Percentiles rank a stretch among this genome's conserved stretches.
phyloP scores from a whole-genome alignment of 2,113 vertebrate species.

The Microtus pennsylvanicus region DNA sequence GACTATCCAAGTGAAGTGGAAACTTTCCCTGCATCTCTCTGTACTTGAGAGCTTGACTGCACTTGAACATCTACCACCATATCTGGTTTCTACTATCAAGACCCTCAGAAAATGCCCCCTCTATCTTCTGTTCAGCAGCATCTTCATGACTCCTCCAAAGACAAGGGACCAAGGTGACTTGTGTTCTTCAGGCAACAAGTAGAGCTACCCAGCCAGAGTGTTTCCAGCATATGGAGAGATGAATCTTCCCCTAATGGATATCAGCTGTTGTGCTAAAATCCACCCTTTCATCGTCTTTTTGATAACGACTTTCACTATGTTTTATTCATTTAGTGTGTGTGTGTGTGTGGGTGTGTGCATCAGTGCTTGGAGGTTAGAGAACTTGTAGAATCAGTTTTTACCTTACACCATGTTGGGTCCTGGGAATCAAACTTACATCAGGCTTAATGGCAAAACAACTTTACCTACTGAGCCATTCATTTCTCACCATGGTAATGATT shows the following conservation, averaged over 20 bases:
- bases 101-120: background rate
- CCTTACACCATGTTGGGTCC: background rate
- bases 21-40: background rate
- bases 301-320: background rate
- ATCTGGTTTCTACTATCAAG: background rate
- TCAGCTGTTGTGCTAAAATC: background rate
- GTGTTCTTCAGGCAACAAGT: background rate
- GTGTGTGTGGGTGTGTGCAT: too few relatives aligned
- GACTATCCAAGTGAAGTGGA: background rate
- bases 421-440: background rate
- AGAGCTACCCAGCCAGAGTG: background rate
- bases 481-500: background rate
- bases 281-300: background rate
- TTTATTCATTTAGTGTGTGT: background rate
- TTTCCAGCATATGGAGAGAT: background rate
- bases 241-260: background rate
- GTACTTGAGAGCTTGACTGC: background rate
- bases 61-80: background rate
- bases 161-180: background rate
- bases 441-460: background rate
- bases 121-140: background rate
- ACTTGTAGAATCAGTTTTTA: background rate
- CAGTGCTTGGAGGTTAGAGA: background rate
- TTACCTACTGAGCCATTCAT: background rate
- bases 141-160: background rate